These are phyloP conservation scores for Chaetorhynchus papuensis DNA, from an alignment of 2,113 vertebrate genomes.

Conservation along the genomic window DNA sequence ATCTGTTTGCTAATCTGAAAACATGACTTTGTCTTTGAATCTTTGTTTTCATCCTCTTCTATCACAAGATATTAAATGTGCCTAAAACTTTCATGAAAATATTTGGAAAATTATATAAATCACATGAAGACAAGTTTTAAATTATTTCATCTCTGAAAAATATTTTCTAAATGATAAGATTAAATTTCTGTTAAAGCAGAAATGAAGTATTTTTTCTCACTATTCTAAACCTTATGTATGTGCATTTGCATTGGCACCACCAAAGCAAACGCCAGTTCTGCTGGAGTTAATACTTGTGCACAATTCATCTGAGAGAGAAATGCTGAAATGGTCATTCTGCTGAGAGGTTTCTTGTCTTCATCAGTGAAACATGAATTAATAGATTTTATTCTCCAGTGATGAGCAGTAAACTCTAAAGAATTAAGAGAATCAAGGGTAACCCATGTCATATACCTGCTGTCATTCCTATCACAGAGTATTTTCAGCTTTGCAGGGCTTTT, in stretches of 20 bases:
- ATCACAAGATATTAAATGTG: background rate
- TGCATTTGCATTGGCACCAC: background rate
- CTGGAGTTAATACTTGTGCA: background rate
- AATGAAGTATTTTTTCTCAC: background rate
- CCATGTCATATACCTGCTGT: background rate
- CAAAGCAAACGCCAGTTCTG: background rate
- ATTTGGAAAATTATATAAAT: background rate
- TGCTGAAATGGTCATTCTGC: background rate
- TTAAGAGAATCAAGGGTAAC: background rate
- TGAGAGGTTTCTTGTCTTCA: background rate
- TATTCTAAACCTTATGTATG: background rate
- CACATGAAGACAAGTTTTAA: background rate
- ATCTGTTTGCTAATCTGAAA: background rate
- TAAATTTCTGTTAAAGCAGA: background rate
- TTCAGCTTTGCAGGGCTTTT: background rate
- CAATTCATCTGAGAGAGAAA: background rate
- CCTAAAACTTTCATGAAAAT: background rate
- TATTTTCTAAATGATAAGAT: background rate
- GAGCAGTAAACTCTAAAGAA: background rate
- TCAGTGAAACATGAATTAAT: background rate
- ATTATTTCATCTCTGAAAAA: background rate
- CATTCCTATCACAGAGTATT: background rate
- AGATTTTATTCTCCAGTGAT: background rate
- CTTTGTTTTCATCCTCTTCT: background rate
- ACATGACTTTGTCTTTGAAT: background rate